These are phyloP conservation scores for Ancistrus triradiatus DNA, from an alignment of 2,113 vertebrate species.

Conservation along the genomic window DNA sequence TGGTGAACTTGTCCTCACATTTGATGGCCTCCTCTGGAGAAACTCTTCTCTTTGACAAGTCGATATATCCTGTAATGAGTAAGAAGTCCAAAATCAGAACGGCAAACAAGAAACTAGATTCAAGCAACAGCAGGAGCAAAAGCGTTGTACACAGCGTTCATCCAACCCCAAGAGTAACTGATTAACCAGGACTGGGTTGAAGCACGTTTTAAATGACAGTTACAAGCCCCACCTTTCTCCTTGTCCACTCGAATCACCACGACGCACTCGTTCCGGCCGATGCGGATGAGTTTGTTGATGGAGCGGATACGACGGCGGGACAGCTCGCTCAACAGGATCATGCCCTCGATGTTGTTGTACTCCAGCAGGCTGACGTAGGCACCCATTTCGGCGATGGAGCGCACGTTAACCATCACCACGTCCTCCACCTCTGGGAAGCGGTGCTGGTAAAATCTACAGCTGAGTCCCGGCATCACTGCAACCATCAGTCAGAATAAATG, in stretches of 20 bases:
- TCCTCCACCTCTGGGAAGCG: conserved; percentile 98
- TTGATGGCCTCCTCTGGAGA: conserved; percentile 97
- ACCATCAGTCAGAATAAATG: too few species aligned
- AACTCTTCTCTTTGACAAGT: conserved; percentile 98
- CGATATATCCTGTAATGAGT: conserved; percentile 82
- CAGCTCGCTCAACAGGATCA: conserved; percentile 96
- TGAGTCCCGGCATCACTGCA: conserved; percentile 90
- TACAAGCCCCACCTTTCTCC: conserved; percentile 82
- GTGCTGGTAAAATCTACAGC: conserved; percentile 97
- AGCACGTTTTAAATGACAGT: too few species aligned
- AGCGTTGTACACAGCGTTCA: too few species aligned
- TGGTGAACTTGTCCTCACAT: conserved; percentile 99
- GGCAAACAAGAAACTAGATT: too few species aligned
- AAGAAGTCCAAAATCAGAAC: too few species aligned
- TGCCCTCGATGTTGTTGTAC: conserved; percentile 98
- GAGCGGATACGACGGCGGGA: conserved; percentile 94
- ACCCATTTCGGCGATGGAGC: conserved; percentile 97
- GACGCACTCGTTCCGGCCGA: conserved; percentile 94
- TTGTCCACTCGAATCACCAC: conserved; percentile 98
- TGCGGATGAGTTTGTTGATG: conserved; percentile 98
- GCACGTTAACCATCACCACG: conserved; percentile 97
- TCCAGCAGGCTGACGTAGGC: conserved; percentile 96
- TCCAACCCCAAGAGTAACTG: too few species aligned
- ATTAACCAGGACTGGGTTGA: too few species aligned
- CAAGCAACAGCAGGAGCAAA: too few species aligned